Conservation (phyloP, 2,113 vertebrate species). For the Phocoena sinus region DNA sequence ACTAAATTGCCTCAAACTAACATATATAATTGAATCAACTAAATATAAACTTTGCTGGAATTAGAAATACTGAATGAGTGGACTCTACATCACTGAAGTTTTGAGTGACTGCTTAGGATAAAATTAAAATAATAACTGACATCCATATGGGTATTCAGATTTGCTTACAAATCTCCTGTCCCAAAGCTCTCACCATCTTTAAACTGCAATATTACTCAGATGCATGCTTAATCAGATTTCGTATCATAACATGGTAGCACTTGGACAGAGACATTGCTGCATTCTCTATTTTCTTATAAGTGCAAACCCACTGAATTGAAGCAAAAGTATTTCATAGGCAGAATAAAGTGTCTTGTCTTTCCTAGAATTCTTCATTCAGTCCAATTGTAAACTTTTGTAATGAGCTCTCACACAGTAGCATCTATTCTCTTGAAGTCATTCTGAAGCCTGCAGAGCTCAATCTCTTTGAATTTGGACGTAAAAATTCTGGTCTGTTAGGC, state of each 20-base stretch:
- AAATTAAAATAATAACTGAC: neutral
- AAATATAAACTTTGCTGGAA: neutral
- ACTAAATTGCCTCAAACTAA: neutral
- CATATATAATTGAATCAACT: neutral
- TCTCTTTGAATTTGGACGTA: slow-evolving; percentile 61
- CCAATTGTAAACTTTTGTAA: slow-evolving; percentile 26
- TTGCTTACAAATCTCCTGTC: neutral
- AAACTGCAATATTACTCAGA: neutral
- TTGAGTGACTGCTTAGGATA: neutral
- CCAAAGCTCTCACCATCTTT: neutral
- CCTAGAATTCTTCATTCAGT: neutral
- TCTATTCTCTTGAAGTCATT: slow-evolving; percentile 44
- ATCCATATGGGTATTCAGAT: neutral
- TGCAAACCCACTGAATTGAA: slow-evolving; percentile 1
- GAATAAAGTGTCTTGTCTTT: slow-evolving; percentile 43
- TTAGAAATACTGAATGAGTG: neutral
- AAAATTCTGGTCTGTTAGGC: slow-evolving; percentile 44
- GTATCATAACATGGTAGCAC: neutral
- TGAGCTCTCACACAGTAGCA: slow-evolving; percentile 4
- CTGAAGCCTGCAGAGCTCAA: slow-evolving; percentile 33
- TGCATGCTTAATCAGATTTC: neutral
- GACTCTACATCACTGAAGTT: neutral
- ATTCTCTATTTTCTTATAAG: neutral
- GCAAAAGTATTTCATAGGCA: neutral
- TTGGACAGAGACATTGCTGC: neutral